phyloP scores from a whole-genome alignment of 2,113 vertebrate genomes.

The Pseudolaguvia tuberculata region DNA sequence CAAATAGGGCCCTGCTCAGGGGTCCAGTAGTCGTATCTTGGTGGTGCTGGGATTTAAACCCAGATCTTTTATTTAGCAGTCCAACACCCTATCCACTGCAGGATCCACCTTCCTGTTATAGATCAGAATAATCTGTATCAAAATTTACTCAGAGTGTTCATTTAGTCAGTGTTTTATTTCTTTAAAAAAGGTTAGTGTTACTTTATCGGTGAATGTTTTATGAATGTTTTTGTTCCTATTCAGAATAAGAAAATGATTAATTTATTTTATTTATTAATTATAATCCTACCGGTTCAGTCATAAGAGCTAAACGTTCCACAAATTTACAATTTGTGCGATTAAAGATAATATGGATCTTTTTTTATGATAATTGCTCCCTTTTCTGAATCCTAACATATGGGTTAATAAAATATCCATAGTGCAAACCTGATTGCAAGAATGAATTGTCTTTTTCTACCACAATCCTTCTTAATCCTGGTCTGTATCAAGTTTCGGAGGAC shows the following conservation, averaged over 20 bases:
- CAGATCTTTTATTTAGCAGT: too few relatives aligned
- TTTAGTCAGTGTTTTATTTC: not conserved
- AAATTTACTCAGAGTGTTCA: not conserved
- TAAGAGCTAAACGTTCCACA: not conserved
- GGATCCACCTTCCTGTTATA: too few relatives aligned
- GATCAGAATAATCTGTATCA: not conserved
- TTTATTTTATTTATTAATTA: not conserved
- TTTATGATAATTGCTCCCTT: not conserved
- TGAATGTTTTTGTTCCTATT: not conserved
- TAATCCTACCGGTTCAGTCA: not conserved
- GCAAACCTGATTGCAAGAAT: not conserved
- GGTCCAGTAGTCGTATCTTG: too few relatives aligned
- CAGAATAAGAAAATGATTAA: not conserved
- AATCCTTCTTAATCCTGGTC: slow-evolving; percentile 20
- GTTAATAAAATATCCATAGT: not conserved
- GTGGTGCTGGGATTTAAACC: too few relatives aligned
- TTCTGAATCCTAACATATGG: not conserved
- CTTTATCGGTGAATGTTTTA: too few relatives aligned
- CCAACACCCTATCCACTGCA: too few relatives aligned
- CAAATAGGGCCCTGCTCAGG: too few relatives aligned
- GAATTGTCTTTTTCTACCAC: not conserved
- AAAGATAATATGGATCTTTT: not conserved
- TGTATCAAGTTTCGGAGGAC: slow-evolving; percentile 23
- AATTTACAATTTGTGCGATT: slow-evolving; percentile 13
- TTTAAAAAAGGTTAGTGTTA: not conserved